Evolutionary conservation across 2,113 vertebrate species (phyloP), one percentile per base, ranked within the genome.

Genomic region (Coptodon rendalli): DNA sequence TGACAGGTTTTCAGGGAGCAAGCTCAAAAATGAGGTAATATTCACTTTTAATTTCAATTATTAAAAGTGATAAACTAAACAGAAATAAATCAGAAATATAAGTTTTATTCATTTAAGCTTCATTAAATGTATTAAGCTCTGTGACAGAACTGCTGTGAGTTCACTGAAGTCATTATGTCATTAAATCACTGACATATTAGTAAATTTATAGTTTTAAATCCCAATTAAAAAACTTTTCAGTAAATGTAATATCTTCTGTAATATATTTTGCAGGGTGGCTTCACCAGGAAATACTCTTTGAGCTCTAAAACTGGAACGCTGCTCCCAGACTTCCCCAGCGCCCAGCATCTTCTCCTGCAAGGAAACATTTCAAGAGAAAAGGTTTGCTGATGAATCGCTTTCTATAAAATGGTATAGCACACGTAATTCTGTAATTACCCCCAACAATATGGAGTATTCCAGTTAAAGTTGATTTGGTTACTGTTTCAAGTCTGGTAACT

Each of bases 231-330:
- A 36, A 38, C 61, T 38, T 7, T 38, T 38, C 61, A 36, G 61
- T 36, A 38, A n/a, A 3, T 22, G 17, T 66, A 3, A 38, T 36
- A 11, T 66, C 31, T 66, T 63, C 29, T 63, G 59, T 63, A 63
- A 63, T 63, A 10, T 83, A 16, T 48, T 16, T 95, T 92, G 84
- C 93, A 99, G 99, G 99, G 99, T 86, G 98, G 99, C 53, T 99
- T 99, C 93, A 99, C 98, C 89, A 97, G 98, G 83, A 99, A 99
- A 96, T 99, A 99, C 88, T 99, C 98, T 10, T 94, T 99, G 87
- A 99, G 98, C 93, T 99, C 98, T 71, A 99, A 99, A 97, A 99
- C 98, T 4, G 99, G 98, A 94, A 99, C 98, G 2, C 93, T 99
- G 50, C 97, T 99, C 27, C 99, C 99, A 68, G 98, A 99, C 88